These are phyloP conservation scores for Orycteropus afer DNA, from an alignment of 2,113 vertebrate species.

Conservation along the genomic window DNA sequence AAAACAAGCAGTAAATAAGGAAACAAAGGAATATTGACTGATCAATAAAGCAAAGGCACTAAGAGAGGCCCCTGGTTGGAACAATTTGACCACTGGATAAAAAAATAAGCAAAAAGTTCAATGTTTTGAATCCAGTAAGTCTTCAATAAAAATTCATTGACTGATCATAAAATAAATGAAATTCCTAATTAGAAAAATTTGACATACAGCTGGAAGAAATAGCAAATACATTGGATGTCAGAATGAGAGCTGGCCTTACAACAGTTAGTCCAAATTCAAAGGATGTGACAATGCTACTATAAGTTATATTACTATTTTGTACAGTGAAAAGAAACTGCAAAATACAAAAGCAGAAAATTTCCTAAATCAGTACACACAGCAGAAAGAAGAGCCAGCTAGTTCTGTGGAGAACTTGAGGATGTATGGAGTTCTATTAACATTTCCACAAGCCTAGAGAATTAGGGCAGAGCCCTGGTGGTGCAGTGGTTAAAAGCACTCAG, in stretches of 20 bases:
- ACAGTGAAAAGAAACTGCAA: background rate
- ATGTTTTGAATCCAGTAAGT: background rate
- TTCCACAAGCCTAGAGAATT: background rate
- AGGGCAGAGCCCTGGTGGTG: background rate
- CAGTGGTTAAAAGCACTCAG: too few species aligned
- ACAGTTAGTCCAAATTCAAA: background rate
- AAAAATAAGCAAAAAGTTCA: background rate
- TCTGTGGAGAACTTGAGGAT: background rate
- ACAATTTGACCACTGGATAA: background rate
- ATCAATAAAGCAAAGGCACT: background rate
- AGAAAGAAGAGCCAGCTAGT: background rate
- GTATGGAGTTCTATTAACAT: background rate
- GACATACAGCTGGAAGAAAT: background rate
- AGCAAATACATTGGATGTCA: background rate
- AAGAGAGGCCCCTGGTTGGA: background rate
- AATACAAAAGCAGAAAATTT: background rate
- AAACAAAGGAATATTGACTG: background rate
- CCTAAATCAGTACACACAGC: background rate
- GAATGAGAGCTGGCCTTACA: too few species aligned
- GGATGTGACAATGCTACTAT: background rate
- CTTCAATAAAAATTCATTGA: background rate
- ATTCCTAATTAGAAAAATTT: slow-evolving; percentile 29
- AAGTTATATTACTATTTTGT: background rate
- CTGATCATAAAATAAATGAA: background rate
- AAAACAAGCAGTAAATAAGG: background rate